Conservation (phyloP, 2,888 invertebrate genomes). For the Drosophila peninsularis region DNA sequence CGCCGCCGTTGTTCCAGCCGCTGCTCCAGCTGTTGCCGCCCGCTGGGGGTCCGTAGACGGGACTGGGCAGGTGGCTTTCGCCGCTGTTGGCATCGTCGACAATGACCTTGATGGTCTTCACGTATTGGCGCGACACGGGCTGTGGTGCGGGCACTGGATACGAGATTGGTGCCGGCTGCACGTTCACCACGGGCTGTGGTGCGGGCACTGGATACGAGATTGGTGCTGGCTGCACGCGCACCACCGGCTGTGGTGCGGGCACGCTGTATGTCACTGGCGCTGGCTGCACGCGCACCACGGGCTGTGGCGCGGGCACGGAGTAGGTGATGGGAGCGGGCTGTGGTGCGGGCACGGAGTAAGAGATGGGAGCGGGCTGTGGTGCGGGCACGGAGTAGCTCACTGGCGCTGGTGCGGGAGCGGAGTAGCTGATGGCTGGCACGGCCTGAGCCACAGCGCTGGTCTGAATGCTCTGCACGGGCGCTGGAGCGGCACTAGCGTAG, state of each 20-base stretch:
- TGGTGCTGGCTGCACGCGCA: slow-evolving; percentile 30
- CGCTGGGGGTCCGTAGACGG: slow-evolving; percentile 68
- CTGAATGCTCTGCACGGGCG: slow-evolving; percentile 24
- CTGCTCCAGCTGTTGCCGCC: slow-evolving; percentile 29
- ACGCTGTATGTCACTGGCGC: slow-evolving; percentile 36
- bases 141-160: slow-evolving; percentile 48
- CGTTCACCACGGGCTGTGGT: slow-evolving; percentile 35
- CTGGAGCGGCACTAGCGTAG: slow-evolving; percentile 42
- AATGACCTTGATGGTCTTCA: slow-evolving; percentile 76
- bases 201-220: slow-evolving; percentile 38
- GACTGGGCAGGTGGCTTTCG: slow-evolving; percentile 48
- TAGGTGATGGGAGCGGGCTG: slow-evolving; percentile 36
- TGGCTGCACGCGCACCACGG: slow-evolving; percentile 20
- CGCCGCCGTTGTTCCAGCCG: slow-evolving; percentile 51
- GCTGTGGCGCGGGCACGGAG: slow-evolving; percentile 46
- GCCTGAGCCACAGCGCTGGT: slow-evolving; percentile 24
- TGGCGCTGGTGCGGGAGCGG: slow-evolving; percentile 37
- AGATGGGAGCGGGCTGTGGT: slow-evolving; percentile 42
- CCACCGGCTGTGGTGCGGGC: slow-evolving; percentile 46
- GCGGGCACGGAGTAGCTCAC: slow-evolving; percentile 37
- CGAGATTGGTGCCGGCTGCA: slow-evolving; percentile 23
- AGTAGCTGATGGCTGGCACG: slow-evolving; percentile 43
- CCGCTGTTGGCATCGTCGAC: slow-evolving; percentile 61
- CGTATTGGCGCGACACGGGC: slow-evolving; percentile 55
- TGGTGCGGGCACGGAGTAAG: slow-evolving; percentile 45